Evolutionary conservation across 1,140 invertebrate genomes (phyloP).

Genomic region (Sipha flava): DNA sequence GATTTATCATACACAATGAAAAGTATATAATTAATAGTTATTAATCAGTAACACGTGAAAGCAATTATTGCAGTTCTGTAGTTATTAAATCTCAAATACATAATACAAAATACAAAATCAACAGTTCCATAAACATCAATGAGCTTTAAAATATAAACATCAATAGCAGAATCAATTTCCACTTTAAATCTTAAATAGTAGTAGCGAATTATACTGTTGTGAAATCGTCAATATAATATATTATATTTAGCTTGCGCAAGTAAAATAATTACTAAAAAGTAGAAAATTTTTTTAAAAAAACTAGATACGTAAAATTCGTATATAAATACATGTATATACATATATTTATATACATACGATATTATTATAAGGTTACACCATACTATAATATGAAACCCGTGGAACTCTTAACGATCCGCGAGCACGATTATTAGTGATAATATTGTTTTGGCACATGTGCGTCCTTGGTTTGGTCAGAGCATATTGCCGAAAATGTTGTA

Average conservation of each 20-base stretch:
- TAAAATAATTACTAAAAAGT: too few relatives aligned
- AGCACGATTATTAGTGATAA: not conserved
- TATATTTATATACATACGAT: too few relatives aligned
- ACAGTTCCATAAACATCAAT: not conserved
- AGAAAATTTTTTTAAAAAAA: too few relatives aligned
- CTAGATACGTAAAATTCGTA: too few relatives aligned
- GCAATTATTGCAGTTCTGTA: not conserved
- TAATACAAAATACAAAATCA: not conserved
- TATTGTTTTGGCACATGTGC: constrained; percentile 19
- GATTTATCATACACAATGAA: not conserved
- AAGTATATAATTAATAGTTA: not conserved
- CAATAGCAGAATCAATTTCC: too few relatives aligned
- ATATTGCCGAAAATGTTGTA: constrained; percentile 22
- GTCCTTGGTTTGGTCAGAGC: constrained; percentile 6
- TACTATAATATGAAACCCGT: not conserved
- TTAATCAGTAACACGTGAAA: not conserved
- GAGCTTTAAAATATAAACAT: too few relatives aligned
- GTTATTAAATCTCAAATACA: not conserved
- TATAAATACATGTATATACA: too few relatives aligned
- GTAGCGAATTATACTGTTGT: too few relatives aligned
- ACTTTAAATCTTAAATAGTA: too few relatives aligned
- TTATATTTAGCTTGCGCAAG: too few relatives aligned
- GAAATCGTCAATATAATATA: too few relatives aligned
- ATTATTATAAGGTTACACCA: too few relatives aligned
- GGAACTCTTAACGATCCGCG: constrained; percentile 8